Base-by-base conservation (phyloP, 2,888 invertebrate species). In the Parnassius smintheus region DNA sequence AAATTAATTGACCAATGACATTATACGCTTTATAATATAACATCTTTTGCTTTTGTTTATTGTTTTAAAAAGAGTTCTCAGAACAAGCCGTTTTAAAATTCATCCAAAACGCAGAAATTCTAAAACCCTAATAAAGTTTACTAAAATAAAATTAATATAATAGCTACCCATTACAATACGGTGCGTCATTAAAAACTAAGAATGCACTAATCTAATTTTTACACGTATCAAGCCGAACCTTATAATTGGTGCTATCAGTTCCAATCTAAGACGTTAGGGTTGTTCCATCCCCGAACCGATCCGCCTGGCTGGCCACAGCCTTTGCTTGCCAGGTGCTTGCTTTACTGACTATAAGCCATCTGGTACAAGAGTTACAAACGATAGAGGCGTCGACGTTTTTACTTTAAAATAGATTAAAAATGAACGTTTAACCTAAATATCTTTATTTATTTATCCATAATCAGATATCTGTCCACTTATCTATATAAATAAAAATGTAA, bases 251-350 rank as follows among this genome's bases (percentile, higher is more conserved):
- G 58, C 70, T 84, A 80, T 83, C 65, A 56, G 60, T 68, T 71
- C 71, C 69, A 74, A 82, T 86, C 80, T 86, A 85, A 88, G 86
- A 86, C 85, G 83, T 81, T 78, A 76, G 83, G 77, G 80, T 72
- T 68, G 58, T 59, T 69, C 69, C 69, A 72, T 75, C 74, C 67
- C 70, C 67, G 59, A 64, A 50, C 67, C 7, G 67, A 60, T 66
- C 45, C 65, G 51, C 52, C 62, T 67, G 67, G 64, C 68, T 66
- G 65, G 62, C 56, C 62, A 56, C 62, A 55, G 59, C 41, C 54
- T 51, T 57, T 45, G 70, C 81, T 57, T 45, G 70, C 81, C 81
- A 81, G 81, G 76, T 81, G 81, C 65, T 68, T 67, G 63, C 73
- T 68, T 74, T 79, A 80, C 77, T 73, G 78, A 65, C 66, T 63